Base-by-base conservation (phyloP, 2,888 invertebrate species). In the Magallana nippona region DNA sequence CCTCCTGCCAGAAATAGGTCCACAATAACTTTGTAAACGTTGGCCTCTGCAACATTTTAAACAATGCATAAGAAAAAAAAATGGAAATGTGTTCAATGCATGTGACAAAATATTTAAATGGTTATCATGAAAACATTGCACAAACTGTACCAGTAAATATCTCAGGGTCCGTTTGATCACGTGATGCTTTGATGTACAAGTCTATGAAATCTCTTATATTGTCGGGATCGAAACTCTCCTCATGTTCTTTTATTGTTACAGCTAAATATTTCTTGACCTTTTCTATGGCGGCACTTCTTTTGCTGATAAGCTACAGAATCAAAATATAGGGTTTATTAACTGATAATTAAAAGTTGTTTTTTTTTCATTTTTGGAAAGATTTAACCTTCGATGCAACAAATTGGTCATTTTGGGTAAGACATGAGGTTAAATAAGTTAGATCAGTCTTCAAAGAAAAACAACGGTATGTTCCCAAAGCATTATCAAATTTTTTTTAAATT, bases 1-100 rank as follows among this genome's bases (percentile, higher is more conserved):
- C 91, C 90, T 17, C 92, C 92, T 2, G 90, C 92, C 79, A 90
- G 86, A 55, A 92, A 91, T 60, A 92, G 84, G 79, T 92, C 92
- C 0, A 91, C 89, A 2, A 92, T 90, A 1, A 89, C 88, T 78
- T 89, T 90, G 81, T 90, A 90, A 10, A 91, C 86, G 58, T 90
- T 90, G 0, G 87, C 85, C 63, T 89, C 91, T 91, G 84, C 44
- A 87, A 86, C 78, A 44, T 44, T 44, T 44, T 5, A 3, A 44
- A 8, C 8, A 44, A 44, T 8, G 44, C 44, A 8, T 44, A 44
- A 44, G 44, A 8, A 44, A 44, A 8, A 44, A 44, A 44, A 44
- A 3, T 44, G 44, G 44, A 44, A 44, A 8, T 44, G 0, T 44
- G 44, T 44, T 44, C 44, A 44, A 44, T 44, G 44, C 5, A 44